Percentiles rank a stretch among this genome's conserved stretches.
Evolutionary conservation across 2,797 vertebrate genomes (phyloP).

Genomic region (Columba guinea): DNA sequence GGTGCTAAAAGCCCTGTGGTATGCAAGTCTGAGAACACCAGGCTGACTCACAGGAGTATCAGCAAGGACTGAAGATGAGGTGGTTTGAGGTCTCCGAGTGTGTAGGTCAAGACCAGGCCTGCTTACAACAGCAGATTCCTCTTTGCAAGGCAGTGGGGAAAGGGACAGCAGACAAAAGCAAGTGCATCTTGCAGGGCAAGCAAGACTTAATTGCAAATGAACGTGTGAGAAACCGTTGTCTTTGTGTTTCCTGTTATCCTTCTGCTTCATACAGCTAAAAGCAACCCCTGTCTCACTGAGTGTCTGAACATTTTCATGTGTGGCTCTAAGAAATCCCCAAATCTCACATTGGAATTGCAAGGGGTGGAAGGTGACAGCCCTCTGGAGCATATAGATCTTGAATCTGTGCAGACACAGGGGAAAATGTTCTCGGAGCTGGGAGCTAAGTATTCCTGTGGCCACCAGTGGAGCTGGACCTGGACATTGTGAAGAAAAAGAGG

Average conservation of each 20-base stretch:
- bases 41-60: background rate
- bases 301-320: background rate
- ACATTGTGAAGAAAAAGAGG: background rate
- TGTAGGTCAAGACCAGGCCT: conserved; percentile 5
- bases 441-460: background rate
- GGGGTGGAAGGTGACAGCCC: background rate
- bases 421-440: background rate
- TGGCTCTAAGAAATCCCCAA: background rate
- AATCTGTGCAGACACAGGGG: background rate
- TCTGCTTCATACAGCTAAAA: background rate
- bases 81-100: background rate
- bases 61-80: background rate
- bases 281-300: background rate
- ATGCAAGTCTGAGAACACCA: background rate
- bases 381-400: fast-evolving
- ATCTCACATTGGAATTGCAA: background rate
- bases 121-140: background rate
- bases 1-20: background rate
- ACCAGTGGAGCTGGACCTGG: background rate
- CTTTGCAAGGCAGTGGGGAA: background rate
- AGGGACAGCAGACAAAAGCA: background rate
- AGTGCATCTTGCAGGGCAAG: background rate
- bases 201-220: fast-evolving
- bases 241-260: background rate
- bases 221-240: fast-evolving